Conservation (phyloP, 2,113 vertebrate genomes). For the human (Homo sapiens) region DNA sequence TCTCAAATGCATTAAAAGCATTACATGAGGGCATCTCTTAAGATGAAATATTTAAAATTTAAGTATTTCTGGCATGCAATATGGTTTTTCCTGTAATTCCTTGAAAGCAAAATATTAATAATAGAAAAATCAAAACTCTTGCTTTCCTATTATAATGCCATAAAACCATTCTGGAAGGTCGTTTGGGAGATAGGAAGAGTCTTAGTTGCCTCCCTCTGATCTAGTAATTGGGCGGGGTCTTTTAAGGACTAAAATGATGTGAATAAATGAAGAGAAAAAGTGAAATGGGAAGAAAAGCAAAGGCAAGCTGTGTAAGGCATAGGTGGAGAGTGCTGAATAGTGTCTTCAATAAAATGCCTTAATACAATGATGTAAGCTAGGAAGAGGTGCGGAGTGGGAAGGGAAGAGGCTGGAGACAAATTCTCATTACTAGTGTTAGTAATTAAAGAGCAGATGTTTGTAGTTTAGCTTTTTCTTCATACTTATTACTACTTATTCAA, state of each 20-base stretch:
- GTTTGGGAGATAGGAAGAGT: background rate
- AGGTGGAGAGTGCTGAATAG: background rate
- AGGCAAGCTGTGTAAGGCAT: background rate
- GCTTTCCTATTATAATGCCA: background rate
- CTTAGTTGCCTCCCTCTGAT: background rate
- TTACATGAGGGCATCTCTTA: background rate
- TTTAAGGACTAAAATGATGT: background rate
- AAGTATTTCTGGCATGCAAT: background rate
- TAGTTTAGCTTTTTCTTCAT: background rate
- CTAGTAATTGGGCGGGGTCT: background rate
- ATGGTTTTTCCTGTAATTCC: background rate
- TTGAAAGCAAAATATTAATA: background rate
- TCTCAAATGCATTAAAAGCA: background rate
- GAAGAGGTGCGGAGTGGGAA: background rate
- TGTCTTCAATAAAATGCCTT: background rate
- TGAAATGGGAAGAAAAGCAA: background rate
- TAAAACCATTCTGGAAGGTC: background rate
- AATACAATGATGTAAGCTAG: background rate
- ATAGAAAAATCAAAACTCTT: background rate
- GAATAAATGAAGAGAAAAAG: background rate
- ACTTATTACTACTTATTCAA: background rate
- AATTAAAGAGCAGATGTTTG: background rate
- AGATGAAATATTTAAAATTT: conserved; percentile 9
- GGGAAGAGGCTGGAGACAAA: background rate
- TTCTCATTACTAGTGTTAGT: background rate